phyloP scores from a whole-genome alignment of 2,113 vertebrate genomes.

The Garra rufa region DNA sequence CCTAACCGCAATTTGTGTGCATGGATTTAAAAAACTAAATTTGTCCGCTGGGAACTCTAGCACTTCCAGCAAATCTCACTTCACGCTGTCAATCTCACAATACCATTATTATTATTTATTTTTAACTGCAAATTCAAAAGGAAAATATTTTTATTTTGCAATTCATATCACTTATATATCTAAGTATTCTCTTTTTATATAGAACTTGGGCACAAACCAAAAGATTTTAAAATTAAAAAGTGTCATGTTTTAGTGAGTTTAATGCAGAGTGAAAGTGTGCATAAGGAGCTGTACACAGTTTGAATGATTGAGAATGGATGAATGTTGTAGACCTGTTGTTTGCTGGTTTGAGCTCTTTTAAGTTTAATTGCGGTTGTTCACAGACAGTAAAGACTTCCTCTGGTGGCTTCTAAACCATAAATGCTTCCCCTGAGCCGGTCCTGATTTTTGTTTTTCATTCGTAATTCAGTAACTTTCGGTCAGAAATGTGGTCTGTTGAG shows the following conservation, averaged over 20 bases:
- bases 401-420: conserved; percentile 58
- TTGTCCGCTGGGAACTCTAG: background rate
- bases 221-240: background rate
- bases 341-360: conserved; percentile 55
- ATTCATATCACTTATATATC: background rate
- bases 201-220: background rate
- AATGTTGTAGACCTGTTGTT: conserved; percentile 20
- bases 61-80: background rate
- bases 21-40: background rate
- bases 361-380: conserved; percentile 64
- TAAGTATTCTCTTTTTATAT: background rate
- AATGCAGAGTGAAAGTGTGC: background rate
- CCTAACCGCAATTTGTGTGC: background rate
- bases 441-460: conserved; percentile 12
- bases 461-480: conserved; percentile 38
- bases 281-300: background rate
- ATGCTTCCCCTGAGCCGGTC: conserved; percentile 50
- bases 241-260: background rate
- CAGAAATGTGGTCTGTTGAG: conserved; percentile 37
- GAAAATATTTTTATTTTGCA: background rate
- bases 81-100: background rate
- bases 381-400: conserved; percentile 64
- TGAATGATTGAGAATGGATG: conserved; percentile 26
- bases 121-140: background rate
- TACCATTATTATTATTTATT: background rate